These are phyloP conservation scores for Tinea pellionella DNA, from an alignment of 2,888 invertebrate genomes.

Conservation along the genomic window DNA sequence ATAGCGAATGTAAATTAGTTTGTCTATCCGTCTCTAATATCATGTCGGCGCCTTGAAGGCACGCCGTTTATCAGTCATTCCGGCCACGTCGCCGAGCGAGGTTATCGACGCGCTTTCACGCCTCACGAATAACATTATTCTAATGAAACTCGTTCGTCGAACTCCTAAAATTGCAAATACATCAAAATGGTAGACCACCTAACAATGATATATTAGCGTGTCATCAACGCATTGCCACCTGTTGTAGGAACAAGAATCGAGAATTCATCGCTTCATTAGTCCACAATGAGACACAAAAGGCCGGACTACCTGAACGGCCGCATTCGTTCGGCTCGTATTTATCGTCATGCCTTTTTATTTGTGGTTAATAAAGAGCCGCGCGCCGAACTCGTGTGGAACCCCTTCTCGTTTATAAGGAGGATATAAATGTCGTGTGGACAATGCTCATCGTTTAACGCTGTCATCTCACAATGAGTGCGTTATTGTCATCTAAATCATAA, in stretches of 20 bases:
- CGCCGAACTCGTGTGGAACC: conserved; percentile 14
- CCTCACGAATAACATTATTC: conserved; percentile 60
- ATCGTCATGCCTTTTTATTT: conserved; percentile 23
- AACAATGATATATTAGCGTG: background rate
- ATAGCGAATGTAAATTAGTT: conserved; percentile 22
- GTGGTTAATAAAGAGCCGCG: background rate
- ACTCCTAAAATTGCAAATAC: conserved; percentile 38
- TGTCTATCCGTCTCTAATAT: conserved; percentile 23
- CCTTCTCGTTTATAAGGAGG: conserved; percentile 46
- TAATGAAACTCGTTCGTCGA: conserved; percentile 56
- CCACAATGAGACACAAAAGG: conserved; percentile 46
- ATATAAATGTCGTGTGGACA: conserved; percentile 46
- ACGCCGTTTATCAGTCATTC: conserved; percentile 30
- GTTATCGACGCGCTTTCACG: conserved; percentile 62
- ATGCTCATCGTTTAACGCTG: conserved; percentile 40
- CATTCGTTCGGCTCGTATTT: conserved; percentile 21
- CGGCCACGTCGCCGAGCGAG: conserved; percentile 45
- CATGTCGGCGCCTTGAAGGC: conserved; percentile 18
- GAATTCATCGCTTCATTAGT: conserved; percentile 52
- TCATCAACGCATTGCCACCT: conserved; percentile 38
- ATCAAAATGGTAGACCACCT: background rate
- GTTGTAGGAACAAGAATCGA: conserved; percentile 26
- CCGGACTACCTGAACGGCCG: conserved; percentile 45
- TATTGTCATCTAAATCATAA: conserved; percentile 43
- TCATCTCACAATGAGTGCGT: conserved; percentile 28